phyloP scores from a whole-genome alignment of 2,888 invertebrate genomes.

The Athetis lepigone region DNA sequence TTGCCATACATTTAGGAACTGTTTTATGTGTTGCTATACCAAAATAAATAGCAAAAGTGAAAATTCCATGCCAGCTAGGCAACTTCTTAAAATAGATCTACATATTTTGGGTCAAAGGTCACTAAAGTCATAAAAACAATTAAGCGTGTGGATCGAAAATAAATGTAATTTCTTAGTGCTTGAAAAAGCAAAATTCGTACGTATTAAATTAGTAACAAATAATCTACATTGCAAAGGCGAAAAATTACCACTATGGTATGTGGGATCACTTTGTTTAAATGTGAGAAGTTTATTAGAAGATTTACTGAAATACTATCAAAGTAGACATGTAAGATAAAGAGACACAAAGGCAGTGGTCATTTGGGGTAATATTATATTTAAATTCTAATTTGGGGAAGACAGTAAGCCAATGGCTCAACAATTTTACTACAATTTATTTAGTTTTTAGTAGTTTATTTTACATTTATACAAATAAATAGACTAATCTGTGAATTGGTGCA shows the following conservation, averaged over 20 bases:
- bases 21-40: neutral
- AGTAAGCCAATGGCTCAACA: neutral
- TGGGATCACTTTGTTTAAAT: too few relatives aligned
- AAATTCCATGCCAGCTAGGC: neutral
- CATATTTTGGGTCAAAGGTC: too few relatives aligned
- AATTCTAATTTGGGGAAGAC: neutral
- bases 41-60: neutral
- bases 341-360: neutral
- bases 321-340: neutral
- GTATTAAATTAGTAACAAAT: too few relatives aligned
- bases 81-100: neutral
- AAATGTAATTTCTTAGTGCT: neutral
- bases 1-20: conserved; percentile 1
- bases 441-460: neutral
- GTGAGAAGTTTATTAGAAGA: neutral
- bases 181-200: too few relatives aligned
- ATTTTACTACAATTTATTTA: neutral
- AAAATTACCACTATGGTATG: neutral
- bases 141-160: too few relatives aligned
- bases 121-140: too few relatives aligned
- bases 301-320: neutral
- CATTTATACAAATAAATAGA: neutral
- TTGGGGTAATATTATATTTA: neutral
- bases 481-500: neutral
- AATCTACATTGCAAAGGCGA: too few relatives aligned